Percentiles rank a stretch among this genome's conserved stretches.
These are phyloP conservation scores for Myotis lucifugus DNA, from an alignment of 2,113 vertebrate genomes.

Conservation along the genomic window DNA sequence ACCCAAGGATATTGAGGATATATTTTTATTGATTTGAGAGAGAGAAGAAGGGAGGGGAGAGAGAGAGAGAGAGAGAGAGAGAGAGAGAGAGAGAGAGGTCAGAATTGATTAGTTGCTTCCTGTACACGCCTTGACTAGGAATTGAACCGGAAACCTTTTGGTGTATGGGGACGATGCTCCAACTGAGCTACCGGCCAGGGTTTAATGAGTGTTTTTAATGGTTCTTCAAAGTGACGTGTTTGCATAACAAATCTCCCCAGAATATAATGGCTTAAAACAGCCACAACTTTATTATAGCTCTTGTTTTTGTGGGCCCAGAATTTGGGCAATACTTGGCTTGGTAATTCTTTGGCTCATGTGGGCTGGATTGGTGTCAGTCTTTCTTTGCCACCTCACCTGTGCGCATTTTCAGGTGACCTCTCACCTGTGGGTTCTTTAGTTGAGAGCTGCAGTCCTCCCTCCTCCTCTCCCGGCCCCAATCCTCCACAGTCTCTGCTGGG, in stretches of 20 bases:
- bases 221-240: not conserved
- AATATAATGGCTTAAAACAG: not conserved
- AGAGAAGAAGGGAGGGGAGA: too few species aligned
- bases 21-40: too few species aligned
- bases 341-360: not conserved
- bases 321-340: not conserved
- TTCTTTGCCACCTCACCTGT: not conserved
- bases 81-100: too few species aligned
- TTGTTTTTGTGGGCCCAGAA: not conserved
- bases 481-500: not conserved
- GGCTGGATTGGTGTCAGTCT: not conserved
- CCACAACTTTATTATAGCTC: not conserved
- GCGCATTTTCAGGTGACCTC: not conserved
- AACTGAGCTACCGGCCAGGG: too few species aligned
- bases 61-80: too few species aligned
- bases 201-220: not conserved
- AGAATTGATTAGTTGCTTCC: too few species aligned
- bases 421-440: not conserved
- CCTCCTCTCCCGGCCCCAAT: rapidly evolving
- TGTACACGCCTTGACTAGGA: too few species aligned
- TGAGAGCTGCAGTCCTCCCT: not conserved
- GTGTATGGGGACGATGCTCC: too few species aligned
- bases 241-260: not conserved
- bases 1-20: too few species aligned
- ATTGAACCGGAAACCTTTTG: too few species aligned